phyloP scores from a whole-genome alignment of 2,113 vertebrate genomes.

The Chaetops frenatus region DNA sequence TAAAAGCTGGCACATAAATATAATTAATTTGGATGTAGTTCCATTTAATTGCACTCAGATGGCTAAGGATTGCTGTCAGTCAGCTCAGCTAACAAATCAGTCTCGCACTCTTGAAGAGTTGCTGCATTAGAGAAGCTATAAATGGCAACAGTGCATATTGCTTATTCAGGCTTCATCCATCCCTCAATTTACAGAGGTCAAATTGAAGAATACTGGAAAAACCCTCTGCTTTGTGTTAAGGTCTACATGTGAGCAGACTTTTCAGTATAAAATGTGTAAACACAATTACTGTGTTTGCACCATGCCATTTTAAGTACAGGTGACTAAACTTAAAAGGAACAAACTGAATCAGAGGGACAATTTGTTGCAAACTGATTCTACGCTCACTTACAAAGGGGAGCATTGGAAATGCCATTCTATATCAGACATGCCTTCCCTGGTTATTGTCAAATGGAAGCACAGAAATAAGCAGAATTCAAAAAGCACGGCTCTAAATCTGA shows the following conservation, averaged over 20 bases:
- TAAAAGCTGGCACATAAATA: background rate
- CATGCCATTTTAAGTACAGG: background rate
- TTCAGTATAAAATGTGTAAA: background rate
- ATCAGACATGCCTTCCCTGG: background rate
- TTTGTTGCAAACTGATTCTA: background rate
- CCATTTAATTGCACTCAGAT: conserved; percentile 1
- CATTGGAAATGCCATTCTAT: background rate
- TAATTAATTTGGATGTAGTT: background rate
- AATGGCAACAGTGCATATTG: background rate
- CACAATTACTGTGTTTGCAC: background rate
- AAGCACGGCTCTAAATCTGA: background rate
- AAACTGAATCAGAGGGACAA: background rate
- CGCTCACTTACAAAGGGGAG: background rate
- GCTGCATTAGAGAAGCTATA: background rate
- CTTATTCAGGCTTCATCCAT: background rate
- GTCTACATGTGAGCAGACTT: background rate
- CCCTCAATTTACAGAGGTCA: background rate
- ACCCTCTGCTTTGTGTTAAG: background rate
- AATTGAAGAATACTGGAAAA: background rate
- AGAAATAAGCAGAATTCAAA: background rate
- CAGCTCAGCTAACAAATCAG: conserved; percentile 4
- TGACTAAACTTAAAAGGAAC: background rate
- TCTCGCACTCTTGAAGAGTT: background rate
- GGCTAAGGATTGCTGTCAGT: conserved; percentile 13
- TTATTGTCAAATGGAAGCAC: background rate